phyloP scores from a whole-genome alignment of 2,113 vertebrate species.

The Melozone crissalis region DNA sequence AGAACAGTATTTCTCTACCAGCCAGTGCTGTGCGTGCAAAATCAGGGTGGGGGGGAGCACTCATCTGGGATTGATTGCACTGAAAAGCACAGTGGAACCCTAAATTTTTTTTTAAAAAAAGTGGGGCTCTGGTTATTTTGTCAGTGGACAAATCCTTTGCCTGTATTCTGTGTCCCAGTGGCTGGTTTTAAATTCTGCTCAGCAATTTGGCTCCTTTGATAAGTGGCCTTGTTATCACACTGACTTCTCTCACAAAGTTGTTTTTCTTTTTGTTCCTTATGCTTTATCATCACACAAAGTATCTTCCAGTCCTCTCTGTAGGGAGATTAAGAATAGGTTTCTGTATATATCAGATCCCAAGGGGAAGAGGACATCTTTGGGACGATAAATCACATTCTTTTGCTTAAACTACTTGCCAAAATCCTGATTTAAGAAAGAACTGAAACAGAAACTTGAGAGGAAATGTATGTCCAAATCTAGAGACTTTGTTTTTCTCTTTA shows the following conservation, averaged over 20 bases:
- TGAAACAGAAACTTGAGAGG: not conserved
- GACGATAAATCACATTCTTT: not conserved
- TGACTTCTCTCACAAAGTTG: not conserved
- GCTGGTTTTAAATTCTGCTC: not conserved
- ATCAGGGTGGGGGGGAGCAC: too few species aligned
- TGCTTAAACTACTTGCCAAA: not conserved
- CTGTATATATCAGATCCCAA: not conserved
- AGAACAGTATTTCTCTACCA: not conserved
- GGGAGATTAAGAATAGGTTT: not conserved
- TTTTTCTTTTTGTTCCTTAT: not conserved
- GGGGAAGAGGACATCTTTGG: not conserved
- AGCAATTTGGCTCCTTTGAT: not conserved
- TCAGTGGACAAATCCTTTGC: not conserved
- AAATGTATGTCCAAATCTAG: not conserved
- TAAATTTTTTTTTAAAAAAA: too few species aligned
- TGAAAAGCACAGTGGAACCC: not conserved
- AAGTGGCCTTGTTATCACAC: not conserved
- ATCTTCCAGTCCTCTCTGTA: not conserved
- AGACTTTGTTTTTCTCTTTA: not conserved
- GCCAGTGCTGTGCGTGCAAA: not conserved
- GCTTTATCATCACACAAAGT: not conserved
- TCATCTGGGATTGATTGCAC: not conserved
- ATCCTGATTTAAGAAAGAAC: not conserved
- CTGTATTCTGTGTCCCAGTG: not conserved
- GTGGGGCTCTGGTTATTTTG: not conserved